These are phyloP conservation scores for Caenorhabditis sp. DNA, from an alignment of 2,888 invertebrate genomes.

Conservation along the genomic window DNA sequence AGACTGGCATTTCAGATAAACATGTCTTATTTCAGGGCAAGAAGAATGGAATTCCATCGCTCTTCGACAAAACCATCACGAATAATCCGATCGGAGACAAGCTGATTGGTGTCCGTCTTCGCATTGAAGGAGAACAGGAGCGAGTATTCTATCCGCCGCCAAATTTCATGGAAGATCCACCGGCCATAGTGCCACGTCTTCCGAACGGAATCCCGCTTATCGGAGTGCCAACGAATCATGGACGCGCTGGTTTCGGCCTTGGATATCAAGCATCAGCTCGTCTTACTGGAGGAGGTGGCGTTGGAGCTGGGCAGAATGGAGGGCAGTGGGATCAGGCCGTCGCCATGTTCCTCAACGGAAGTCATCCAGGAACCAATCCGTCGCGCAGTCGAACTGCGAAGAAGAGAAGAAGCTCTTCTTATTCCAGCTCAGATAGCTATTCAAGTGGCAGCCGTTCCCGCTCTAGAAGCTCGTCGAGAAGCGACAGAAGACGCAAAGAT, in stretches of 20 bases:
- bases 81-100: conserved; percentile 43
- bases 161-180: conserved; percentile 21
- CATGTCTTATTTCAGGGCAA: conserved; percentile 11
- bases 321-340: conserved; percentile 68
- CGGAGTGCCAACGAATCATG: conserved; percentile 63
- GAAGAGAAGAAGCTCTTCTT: conserved; percentile 63
- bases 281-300: conserved; percentile 41
- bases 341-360: conserved; percentile 49
- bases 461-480: conserved; percentile 57
- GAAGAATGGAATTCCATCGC: conserved; percentile 37
- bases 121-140: conserved; percentile 56
- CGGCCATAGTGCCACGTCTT: conserved; percentile 64
- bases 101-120: conserved; percentile 46
- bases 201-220: conserved; percentile 68
- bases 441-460: conserved; percentile 46
- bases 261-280: conserved; percentile 33
- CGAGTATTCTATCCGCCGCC: conserved; percentile 53
- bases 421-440: conserved; percentile 58
- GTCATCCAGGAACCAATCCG: not conserved
- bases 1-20: not conserved
- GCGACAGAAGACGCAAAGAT: conserved; percentile 50
- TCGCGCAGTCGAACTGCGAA: not conserved
- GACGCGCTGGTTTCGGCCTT: conserved; percentile 66
- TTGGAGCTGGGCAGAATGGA: not conserved
- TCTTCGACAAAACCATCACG: conserved; percentile 55